Base-by-base conservation (phyloP, 1,140 invertebrate genomes). In the Drosophila asahinai region DNA sequence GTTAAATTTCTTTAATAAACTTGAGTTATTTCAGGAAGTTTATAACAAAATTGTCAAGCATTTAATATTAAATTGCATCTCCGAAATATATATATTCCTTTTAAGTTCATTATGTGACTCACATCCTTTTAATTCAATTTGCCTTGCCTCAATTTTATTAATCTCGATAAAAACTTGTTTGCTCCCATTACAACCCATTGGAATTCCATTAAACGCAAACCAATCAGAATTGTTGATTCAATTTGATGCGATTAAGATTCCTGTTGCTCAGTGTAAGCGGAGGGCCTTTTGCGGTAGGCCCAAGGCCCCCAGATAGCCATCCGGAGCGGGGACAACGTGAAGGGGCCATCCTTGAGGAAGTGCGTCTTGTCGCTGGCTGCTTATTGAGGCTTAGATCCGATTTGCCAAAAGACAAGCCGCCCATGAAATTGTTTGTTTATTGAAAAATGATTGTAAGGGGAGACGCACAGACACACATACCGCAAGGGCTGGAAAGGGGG, bases 341-440 rank as follows among this genome's bases (percentile, higher is more conserved):
- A 22, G 62, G 51, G 62, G 43, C 54, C 61, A 57, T 43, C 54
- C 54, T 57, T 42, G 72, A 89, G 86, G 81, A 90, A 86, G 86
- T 90, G 86, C 86, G 86, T 91, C 81, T 86, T 90, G 86, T 89
- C 86, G 86, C 86, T 86, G 84, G 51, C 73, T 90, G 86, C 86
- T 90, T 90, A 90, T 90, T 90, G 86, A 90, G 86, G 86, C 86
- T 90, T 90, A 90, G 86, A 91, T 90, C 86, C 86, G 86, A 90
- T 90, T 90, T 83, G 67, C 86, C 77, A 67, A 80, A 86, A 89
- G 86, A 86, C 86, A 89, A 90, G 86, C 86, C 78, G 86, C 72
- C 86, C 86, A 90, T 90, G 86, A 90, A 90, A 90, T 90, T 90
- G 86, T 90, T 90, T 90, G 86, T 90, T 90, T 90, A 90, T 90